Evolutionary conservation across 2,888 invertebrate genomes (phyloP), one percentile per base, ranked within the genome.

Genomic region (Andrena bucephala): DNA sequence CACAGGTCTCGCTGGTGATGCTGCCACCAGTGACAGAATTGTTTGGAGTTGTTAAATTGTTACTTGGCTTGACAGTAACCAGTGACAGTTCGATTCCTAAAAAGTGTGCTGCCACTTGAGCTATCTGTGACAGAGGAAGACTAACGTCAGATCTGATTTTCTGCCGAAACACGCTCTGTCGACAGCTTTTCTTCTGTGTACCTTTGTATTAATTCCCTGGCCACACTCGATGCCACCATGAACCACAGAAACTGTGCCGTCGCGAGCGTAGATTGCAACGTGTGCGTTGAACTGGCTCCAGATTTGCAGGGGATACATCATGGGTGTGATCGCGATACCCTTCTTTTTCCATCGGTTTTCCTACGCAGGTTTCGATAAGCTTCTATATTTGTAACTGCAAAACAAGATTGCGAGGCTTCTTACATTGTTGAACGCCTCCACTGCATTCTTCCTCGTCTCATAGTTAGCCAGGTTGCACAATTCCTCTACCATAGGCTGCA

Each of bases 161-260:
- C 42, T 24, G 27, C 24, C 48, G 29, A 33, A 4, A 42, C 4
- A 16, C 5, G 42, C 4, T 16, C 4, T 16, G 0, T 16, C 42
- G 16, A 5, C 42, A 33, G 33, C 20, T 42, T 16, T 42, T 16
- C 42, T 42, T 13, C 16, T 16, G 16, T 16, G 42, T 90, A 95
- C 95, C 95, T 97, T 97, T 0, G 97, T 97, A 85, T 97, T 97
- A 65, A 97, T 95, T 10, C 98, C 98, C 94, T 98, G 98, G 0
- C 98, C 98, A 90, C 96, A 96, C 94, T 97, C 97, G 36, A 96
- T 94, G 1, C 97, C 97, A 13, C 96, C 96, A 87, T 97, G 97
- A 1, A 95, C 94, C 7, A 98, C 94, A 0, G 96, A 95, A 0
- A 98, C 96, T 0, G 96, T 95, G 0, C 96, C 97, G 92, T 97